Base-by-base conservation (phyloP, 2,113 vertebrate genomes). In the Eclectus roratus region DNA sequence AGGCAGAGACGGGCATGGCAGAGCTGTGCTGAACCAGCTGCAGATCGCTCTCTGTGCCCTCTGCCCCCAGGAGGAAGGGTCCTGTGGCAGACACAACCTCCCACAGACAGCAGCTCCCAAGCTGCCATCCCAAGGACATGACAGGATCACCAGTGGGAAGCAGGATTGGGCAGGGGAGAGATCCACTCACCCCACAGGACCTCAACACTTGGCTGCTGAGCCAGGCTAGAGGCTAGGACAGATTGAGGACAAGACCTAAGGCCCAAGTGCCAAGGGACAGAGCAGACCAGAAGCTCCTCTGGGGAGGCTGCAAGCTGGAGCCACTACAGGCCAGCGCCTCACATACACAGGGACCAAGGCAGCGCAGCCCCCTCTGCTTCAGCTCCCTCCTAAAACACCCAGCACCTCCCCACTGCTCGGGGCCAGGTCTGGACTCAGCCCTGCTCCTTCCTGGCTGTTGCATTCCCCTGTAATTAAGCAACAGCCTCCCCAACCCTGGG, bases 391-490 rank as follows among this genome's bases (percentile, higher is more conserved):
- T 16, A 0, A 76, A 86, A 49, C 91, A 77, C 41, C 49, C 17
- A 4, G 58, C 17, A 10, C 6, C 39, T 55, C 43, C 58, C 71
- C 55, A 24, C 5, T 20, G 55, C 83, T 64, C 43, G 1, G 9
- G 88, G 60, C 56, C 80, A 55, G 25, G 20, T 64, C 61, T 52
- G 55, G 86, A 60, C 72, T 80, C 92, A 41, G 69, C 69, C 84
- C 80, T 78, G 18, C 56, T 80, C 74, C 60, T 78, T 86, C 83
- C 89, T 80, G 68, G 73, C 81, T 85, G 79, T 6, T 85, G 83
- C 95, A 71, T 91, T 88, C 93, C 94, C 91, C 87, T 95, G 91
- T 93, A 95, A 89, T 95, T 92, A 95, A 89, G 92, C 87, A 85
- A 55, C 68, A 94, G 88, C 74, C 2, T 90, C 88, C 88, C 76